Evolutionary conservation across 2,888 invertebrate species (phyloP), one percentile per base, ranked within the genome.

Genomic region (Eristalinus sepulchralis): DNA sequence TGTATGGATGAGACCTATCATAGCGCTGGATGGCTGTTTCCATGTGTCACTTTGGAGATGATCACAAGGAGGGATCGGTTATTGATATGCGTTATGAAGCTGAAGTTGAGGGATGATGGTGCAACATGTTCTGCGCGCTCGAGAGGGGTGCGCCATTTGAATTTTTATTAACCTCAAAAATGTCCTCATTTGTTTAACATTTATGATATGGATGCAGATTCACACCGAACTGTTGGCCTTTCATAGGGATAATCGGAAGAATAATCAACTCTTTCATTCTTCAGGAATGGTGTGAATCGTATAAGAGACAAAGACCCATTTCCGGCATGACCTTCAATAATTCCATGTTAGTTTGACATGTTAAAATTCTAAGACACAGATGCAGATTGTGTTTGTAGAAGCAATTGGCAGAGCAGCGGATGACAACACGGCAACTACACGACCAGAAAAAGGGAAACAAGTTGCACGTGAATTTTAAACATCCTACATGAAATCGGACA

Each of bases 1-100:
- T 34, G 17, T 31, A 64, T 53, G 59, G 47, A 62, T 59, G 62
- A 47, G 47, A 47, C 17, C 8, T 68, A 68, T 53, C 60, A 59
- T 47, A 36, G 36, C 10, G 13, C 22, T 60, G 39, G 68, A 57
- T 63, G 47, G 31, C n/a, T 53, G 33, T 8, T 47, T 47, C 47
- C 17, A 47, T 47, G 17, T 47, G 47, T 47, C 17, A 17, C n/a
- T 47, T 17, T 8, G 8, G 17, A 47, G 47, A 39, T 39, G 39
- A 39, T 39, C n/a, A 13, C 39, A 39, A 39, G 39, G 39, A 39
- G 47, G 47, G 17, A 47, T 17, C 17, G 47, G 47, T 17, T 47
- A 47, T 47, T 47, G 47, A 47, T 47, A 47, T 47, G 47, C 47
- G 8, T 47, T 47, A 47, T 47, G 47, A 47, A 47, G n/a, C 17